Evolutionary conservation across 2,888 invertebrate species (phyloP).

Genomic region (Mesorhabditis spiculigera): DNA sequence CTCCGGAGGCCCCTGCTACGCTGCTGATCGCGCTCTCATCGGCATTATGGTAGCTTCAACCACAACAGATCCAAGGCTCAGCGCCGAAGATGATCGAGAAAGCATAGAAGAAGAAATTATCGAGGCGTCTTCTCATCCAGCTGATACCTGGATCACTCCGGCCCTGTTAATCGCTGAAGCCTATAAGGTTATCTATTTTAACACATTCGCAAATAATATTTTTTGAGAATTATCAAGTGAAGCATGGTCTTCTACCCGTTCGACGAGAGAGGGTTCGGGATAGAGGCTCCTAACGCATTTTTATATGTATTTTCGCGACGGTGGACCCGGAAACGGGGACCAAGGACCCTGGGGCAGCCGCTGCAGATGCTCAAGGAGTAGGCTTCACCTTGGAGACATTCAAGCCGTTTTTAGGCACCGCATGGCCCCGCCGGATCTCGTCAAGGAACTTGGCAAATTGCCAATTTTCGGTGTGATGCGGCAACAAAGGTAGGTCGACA

Average conservation of each 20-base stretch:
- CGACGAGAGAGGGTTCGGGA: constrained; percentile 8
- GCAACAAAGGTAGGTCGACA: constrained; percentile 17
- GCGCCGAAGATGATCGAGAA: constrained; percentile 14
- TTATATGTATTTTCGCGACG: constrained; percentile 35
- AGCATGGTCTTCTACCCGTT: constrained; percentile 13
- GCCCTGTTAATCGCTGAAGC: constrained; percentile 13
- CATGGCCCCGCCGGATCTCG: constrained; percentile 34
- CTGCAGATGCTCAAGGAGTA: constrained; percentile 34
- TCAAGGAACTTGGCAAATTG: constrained; percentile 26
- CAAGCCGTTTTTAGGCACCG: constrained; percentile 22
- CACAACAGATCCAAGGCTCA: constrained; percentile 13
- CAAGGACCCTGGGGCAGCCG: constrained; percentile 34
- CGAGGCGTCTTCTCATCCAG: constrained; percentile 16
- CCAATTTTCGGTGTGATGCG: constrained; percentile 42
- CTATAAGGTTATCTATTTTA: constrained; percentile 16
- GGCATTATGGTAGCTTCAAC: constrained; percentile 20
- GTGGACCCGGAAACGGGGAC: constrained; percentile 31
- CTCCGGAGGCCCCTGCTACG: constrained; percentile 17
- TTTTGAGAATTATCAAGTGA: constrained; percentile 15
- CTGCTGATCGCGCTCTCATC: constrained; percentile 17
- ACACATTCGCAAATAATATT: constrained; percentile 16
- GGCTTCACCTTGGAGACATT: constrained; percentile 1
- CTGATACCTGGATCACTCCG: constrained; percentile 16
- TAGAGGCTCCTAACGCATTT: not conserved
- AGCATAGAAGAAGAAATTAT: constrained; percentile 15